These are phyloP conservation scores for Nomada fucata DNA, from an alignment of 2,888 invertebrate species.

Conservation along the genomic window DNA sequence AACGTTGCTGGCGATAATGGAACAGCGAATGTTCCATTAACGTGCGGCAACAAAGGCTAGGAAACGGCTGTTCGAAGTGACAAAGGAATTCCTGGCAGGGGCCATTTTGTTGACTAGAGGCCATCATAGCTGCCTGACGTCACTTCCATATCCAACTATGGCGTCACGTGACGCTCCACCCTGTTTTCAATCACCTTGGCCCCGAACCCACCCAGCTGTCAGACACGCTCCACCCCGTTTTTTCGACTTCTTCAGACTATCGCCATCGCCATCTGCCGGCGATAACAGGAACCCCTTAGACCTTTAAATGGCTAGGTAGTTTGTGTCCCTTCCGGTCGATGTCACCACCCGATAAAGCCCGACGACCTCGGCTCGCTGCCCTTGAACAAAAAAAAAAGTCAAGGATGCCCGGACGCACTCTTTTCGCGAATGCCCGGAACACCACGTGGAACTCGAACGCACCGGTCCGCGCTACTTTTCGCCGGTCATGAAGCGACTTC, in stretches of 20 bases:
- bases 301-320: constrained; percentile 76
- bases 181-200: constrained; percentile 86
- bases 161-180: constrained; percentile 86
- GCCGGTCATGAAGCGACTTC: constrained; percentile 19
- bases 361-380: neutral
- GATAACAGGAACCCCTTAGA: constrained; percentile 76
- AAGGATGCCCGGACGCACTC: neutral
- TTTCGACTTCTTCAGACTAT: constrained; percentile 79
- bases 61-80: constrained; percentile 52
- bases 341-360: constrained; percentile 77
- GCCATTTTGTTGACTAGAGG: constrained; percentile 87
- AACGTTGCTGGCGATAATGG: neutral
- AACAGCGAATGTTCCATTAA: neutral
- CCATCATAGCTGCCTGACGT: constrained; percentile 86
- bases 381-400: neutral
- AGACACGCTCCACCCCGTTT: constrained; percentile 84
- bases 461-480: neutral
- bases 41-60: neutral
- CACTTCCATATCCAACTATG: constrained; percentile 83
- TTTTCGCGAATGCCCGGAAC: neutral
- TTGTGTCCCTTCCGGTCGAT: constrained; percentile 79
- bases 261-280: constrained; percentile 83
- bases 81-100: constrained; percentile 77
- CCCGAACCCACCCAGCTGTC: constrained; percentile 85
- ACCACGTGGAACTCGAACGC: neutral